phyloP scores from a whole-genome alignment of 2,113 vertebrate species.

The Ranitomeya imitator region DNA sequence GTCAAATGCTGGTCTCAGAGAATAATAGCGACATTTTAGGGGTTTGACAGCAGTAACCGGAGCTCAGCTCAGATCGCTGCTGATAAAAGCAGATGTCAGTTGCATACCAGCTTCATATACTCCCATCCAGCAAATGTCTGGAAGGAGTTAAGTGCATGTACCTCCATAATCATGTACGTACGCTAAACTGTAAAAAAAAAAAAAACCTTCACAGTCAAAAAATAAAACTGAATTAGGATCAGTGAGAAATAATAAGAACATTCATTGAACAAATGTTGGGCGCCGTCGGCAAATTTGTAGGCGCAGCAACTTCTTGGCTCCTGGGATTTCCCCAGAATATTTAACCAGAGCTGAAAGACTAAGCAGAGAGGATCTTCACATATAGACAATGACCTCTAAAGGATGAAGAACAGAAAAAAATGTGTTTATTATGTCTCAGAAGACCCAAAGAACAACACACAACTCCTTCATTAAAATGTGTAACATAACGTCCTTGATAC shows the following conservation, averaged over 20 bases:
- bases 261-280: background rate
- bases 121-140: too few species aligned
- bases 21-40: too few species aligned
- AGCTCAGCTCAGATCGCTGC: too few species aligned
- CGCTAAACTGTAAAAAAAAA: too few species aligned
- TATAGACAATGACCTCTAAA: constrained; percentile 5
- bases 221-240: background rate
- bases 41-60: too few species aligned
- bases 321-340: background rate
- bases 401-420: background rate
- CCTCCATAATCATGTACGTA: too few species aligned
- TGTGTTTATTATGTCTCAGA: background rate
- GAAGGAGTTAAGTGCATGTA: too few species aligned
- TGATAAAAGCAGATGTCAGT: too few species aligned
- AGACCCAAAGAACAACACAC: constrained; percentile 8
- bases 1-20: too few species aligned
- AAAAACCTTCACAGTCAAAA: too few species aligned
- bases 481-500: background rate
- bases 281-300: background rate
- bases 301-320: background rate
- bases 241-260: background rate
- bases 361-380: background rate
- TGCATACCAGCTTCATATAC: too few species aligned
- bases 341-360: background rate
- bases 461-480: background rate